These are phyloP conservation scores for Belonocnema kinseyi DNA, from an alignment of 1,140 invertebrate genomes.

Conservation along the genomic window DNA sequence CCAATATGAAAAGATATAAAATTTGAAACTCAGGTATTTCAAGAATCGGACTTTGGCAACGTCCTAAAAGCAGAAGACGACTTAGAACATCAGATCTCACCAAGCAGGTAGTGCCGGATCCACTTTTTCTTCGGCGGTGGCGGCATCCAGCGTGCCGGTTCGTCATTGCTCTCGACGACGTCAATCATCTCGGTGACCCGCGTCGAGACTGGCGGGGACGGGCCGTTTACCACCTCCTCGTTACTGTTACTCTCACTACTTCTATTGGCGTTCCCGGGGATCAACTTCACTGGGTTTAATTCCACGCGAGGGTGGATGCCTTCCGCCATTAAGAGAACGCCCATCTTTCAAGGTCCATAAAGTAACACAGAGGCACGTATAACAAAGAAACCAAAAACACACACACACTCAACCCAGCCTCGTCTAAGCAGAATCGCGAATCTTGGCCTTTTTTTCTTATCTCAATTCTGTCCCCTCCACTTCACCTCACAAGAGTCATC, in stretches of 20 bases:
- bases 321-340: constrained; percentile 68
- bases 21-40: background rate
- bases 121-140: constrained; percentile 84
- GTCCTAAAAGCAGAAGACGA: background rate
- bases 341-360: constrained; percentile 60
- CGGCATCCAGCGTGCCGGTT: constrained; percentile 65
- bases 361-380: constrained; percentile 13
- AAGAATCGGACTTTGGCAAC: background rate
- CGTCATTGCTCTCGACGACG: constrained; percentile 48
- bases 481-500: background rate
- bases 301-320: constrained; percentile 61
- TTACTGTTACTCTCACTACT: constrained; percentile 38
- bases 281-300: constrained; percentile 47
- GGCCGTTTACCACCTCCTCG: constrained; percentile 56
- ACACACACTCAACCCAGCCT: background rate
- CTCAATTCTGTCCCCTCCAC: background rate
- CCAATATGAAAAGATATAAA: background rate
- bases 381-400: background rate
- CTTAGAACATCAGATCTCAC: constrained; percentile 59
- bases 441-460: background rate
- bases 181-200: constrained; percentile 43
- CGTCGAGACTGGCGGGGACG: constrained; percentile 37
- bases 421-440: background rate
- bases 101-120: constrained; percentile 81
- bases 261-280: constrained; percentile 15